Conservation (phyloP, 2,797 vertebrate species). For the Serranus cabrilla region DNA sequence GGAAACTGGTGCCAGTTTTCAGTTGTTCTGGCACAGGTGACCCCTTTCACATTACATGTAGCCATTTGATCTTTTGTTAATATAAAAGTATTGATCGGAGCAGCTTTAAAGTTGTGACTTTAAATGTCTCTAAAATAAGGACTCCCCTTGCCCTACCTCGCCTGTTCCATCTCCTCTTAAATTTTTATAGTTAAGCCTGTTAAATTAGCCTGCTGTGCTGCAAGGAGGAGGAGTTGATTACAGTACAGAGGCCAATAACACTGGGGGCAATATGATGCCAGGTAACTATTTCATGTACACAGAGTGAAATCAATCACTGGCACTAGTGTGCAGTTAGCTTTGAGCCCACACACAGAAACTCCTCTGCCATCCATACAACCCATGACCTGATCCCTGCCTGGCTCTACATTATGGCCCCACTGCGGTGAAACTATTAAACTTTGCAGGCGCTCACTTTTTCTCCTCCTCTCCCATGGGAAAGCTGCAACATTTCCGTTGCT, state of each 20-base stretch:
- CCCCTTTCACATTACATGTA: neutral
- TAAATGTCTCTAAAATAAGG: constrained; percentile 1
- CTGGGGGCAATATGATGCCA: constrained; percentile 19
- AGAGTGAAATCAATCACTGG: constrained; percentile 38
- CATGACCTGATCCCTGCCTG: constrained; percentile 33
- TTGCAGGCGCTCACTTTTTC: constrained; percentile 45
- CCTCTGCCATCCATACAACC: constrained; percentile 18
- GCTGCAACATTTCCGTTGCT: constrained; percentile 62
- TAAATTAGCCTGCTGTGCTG: constrained; percentile 23
- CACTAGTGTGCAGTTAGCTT: constrained; percentile 14
- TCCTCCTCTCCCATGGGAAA: constrained; percentile 57
- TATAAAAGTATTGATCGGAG: neutral
- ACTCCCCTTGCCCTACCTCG: neutral
- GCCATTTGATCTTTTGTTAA: neutral
- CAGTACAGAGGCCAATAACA: constrained; percentile 34
- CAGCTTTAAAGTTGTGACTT: constrained; percentile 12
- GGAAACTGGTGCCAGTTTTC: neutral
- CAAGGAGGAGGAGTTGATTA: constrained; percentile 14
- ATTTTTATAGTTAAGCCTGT: constrained; percentile 19
- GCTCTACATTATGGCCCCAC: constrained; percentile 31
- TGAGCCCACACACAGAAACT: constrained; percentile 25
- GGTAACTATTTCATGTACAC: constrained; percentile 22
- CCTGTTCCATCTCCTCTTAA: constrained; percentile 13
- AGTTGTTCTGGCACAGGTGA: neutral
- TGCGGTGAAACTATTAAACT: constrained; percentile 68